Base-by-base conservation (phyloP, 2,797 vertebrate genomes). In the Tadarida brasiliensis region DNA sequence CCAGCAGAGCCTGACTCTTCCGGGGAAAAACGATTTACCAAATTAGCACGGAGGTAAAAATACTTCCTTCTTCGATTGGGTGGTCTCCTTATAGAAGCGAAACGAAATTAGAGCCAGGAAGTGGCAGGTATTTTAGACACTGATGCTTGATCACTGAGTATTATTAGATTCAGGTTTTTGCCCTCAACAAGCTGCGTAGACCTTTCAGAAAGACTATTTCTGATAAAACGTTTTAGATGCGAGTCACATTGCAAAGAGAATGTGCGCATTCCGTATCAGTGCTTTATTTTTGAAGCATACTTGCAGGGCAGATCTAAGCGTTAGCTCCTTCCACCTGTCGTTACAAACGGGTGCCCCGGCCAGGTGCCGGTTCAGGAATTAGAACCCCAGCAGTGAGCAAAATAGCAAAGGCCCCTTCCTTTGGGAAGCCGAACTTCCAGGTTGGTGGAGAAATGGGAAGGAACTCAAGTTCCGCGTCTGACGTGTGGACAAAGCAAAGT, bases 21-120 rank as follows among this genome's bases (percentile, higher is more conserved):
- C n/a, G 84, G 93, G 93, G 16, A 73, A 76, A 95, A 88, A 78
- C 39, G 61, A 88, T 80, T 95, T 91, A 95, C 94, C 73, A 93
- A 96, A 96, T 98, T 98, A 98, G 96, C 67, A 63, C 6, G 71
- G 74, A 97, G 98, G 97, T 97, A 98, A 98, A 96, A 96, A 68
- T 94, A 97, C 91, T 97, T 98, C 95, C 77, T 95, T 94, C 86
- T 97, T 96, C 24, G 3, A 54, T 0, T 96, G 96, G 98, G 97
- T 98, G 97, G 96, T 97, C 97, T 92, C 63, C n/a, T 96, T 97
- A 95, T 85, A 98, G 73, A 97, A 94, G 87, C 44, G 88, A 94
- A 96, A 77, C 3, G 51, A 97, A 98, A 98, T 98, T 92, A 98
- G 92, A 97, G 94, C 74, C 95, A 98, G 98, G 97, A 97, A 97